Conservation (phyloP, 2,797 vertebrate genomes). For the Anas georgica region DNA sequence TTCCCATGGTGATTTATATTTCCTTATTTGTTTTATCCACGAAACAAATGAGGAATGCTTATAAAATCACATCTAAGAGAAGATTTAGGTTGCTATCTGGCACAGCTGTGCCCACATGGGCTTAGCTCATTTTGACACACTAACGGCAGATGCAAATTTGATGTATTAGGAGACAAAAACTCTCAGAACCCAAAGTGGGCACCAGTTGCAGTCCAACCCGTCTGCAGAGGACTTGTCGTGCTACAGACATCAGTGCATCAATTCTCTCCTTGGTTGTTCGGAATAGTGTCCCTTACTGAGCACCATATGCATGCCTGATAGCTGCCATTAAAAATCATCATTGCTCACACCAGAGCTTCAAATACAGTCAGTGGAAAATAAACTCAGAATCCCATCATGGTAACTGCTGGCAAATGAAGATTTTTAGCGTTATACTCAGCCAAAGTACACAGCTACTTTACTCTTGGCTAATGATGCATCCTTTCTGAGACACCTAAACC, state of each 20-base stretch:
- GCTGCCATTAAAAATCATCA: constrained; percentile 70
- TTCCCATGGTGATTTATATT: background rate
- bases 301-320: constrained; percentile 65
- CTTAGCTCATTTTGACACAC: background rate
- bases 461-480: constrained; percentile 22
- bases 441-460: constrained; percentile 61
- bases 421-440: constrained; percentile 42
- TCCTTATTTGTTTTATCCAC: background rate
- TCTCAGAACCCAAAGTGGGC: background rate
- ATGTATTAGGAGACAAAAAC: background rate
- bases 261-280: constrained; percentile 43
- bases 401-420: constrained; percentile 58
- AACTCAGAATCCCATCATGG: constrained; percentile 51
- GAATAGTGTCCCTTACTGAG: constrained; percentile 2
- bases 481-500: constrained; percentile 54
- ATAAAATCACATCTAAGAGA: background rate
- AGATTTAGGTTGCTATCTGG: background rate
- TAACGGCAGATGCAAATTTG: background rate
- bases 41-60: background rate
- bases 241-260: constrained; percentile 43
- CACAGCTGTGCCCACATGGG: background rate
- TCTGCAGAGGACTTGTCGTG: constrained; percentile 20
- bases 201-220: background rate
- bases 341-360: constrained; percentile 45
- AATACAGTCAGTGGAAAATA: constrained; percentile 57